Evolutionary conservation across 1,140 invertebrate species (phyloP).

Genomic region (Ladona fulva): DNA sequence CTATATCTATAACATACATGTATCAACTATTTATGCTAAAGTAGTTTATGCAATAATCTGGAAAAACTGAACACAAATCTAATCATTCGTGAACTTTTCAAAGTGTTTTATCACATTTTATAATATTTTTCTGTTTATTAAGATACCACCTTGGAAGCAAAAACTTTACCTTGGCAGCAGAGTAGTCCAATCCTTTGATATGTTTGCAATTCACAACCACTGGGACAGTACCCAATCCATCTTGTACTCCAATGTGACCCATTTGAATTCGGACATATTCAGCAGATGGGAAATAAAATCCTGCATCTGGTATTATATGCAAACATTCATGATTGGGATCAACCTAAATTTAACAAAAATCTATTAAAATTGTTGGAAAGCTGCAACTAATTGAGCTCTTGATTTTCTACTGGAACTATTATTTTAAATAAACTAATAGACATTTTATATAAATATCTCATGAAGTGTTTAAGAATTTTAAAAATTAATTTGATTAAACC

Average conservation of each 20-base stretch:
- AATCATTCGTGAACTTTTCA: too few species aligned
- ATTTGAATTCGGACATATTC: slow-evolving; percentile 45
- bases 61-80: too few species aligned
- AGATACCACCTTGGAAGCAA: too few species aligned
- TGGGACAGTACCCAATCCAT: slow-evolving; percentile 34
- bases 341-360: slow-evolving; percentile 20
- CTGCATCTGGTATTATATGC: slow-evolving; percentile 48
- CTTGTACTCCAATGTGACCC: slow-evolving; percentile 23
- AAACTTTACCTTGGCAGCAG: slow-evolving; percentile 43
- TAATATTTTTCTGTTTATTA: too few species aligned
- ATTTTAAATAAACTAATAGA: not conserved
- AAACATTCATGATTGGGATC: slow-evolving; percentile 38
- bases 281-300: slow-evolving; percentile 54
- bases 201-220: slow-evolving; percentile 49
- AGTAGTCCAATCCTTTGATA: slow-evolving; percentile 53
- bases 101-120: too few species aligned
- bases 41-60: not conserved
- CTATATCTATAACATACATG: not conserved
- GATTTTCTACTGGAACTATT: too few species aligned
- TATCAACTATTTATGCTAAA: too few species aligned
- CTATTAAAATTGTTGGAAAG: not conserved
- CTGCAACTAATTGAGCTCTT: not conserved
- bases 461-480: not conserved
- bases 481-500: too few species aligned
- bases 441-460: not conserved